Base-by-base conservation (phyloP, 2,113 vertebrate species). In the Eulemur macaco region DNA sequence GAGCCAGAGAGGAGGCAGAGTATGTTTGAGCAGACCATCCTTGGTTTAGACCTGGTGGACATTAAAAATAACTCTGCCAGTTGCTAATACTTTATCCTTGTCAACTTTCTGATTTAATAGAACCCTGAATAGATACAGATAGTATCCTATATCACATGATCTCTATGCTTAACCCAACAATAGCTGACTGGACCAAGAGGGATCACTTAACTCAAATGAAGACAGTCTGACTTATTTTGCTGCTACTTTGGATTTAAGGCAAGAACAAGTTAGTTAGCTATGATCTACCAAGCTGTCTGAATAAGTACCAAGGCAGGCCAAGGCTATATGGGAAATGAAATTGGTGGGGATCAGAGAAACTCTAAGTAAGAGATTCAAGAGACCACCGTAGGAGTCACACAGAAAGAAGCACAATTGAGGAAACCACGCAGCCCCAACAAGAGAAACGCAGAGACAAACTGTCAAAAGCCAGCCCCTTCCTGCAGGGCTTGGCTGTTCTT, bases 371-470 rank as follows among this genome's bases (percentile, higher is more conserved):
- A 94, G 27, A 69, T 3, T 50, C 34, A 77, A 58, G 34, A 81
- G 29, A 29, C 29, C 4, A n/a, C 27, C 17, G 23, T 14, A 29
- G 5, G 13, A 1, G 20, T 15, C 8, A 0, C 14, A 4, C 7
- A 64, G 20, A 73, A 76, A 91, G 21, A 71, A 52, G 42, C 29
- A 74, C 8, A 78, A 27, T 63, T 15, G 39, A 86, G n/a, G 31
- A 27, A 23, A 52, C 3, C 2, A 39, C 11, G 25, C 6, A 45
- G 3, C 20, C 15, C n/a, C 3, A 39, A 64, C 1, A 23, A 23
- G 17, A 66, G 15, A 81, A 42, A 31, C 8, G 4, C 52, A 50
- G n/a, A 58, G 17, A 69, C 52, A 5, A 71, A 10, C 3, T 8
- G 4, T 17, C 56, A 39, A n/a, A 20, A 37, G 1, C 3, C 52